Evolutionary conservation across 2,888 invertebrate species (phyloP).

Genomic region (Erannis defoliaria): DNA sequence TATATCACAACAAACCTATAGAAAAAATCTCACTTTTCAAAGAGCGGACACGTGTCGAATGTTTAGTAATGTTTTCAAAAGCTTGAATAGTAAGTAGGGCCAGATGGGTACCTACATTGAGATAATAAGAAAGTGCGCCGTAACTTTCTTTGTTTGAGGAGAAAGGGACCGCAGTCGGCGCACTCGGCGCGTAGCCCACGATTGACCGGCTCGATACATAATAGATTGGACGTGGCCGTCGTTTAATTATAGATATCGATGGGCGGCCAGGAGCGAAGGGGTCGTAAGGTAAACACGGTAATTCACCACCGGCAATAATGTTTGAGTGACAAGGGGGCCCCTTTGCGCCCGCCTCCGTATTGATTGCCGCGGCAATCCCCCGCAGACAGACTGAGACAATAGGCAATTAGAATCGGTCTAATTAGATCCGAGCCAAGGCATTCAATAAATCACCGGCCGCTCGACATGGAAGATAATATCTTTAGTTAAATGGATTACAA

Average conservation of each 20-base stretch:
- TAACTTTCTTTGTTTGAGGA: conserved; percentile 38
- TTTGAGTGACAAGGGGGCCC: conserved; percentile 64
- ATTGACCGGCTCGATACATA: conserved; percentile 35
- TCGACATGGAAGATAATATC: conserved; percentile 30
- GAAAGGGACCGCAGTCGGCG: conserved; percentile 31
- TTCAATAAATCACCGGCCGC: conserved; percentile 42
- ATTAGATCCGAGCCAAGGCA: conserved; percentile 45
- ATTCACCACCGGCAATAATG: conserved; percentile 64
- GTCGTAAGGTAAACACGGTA: conserved; percentile 60
- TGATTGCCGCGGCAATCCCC: conserved; percentile 61
- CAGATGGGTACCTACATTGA: conserved; percentile 8
- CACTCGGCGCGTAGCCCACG: conserved; percentile 17
- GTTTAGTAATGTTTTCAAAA: conserved; percentile 12
- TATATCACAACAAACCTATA: conserved; percentile 31
- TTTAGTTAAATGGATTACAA: conserved; percentile 26
- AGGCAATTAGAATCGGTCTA: conserved; percentile 58
- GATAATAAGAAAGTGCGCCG: conserved; percentile 20
- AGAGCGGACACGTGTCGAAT: background rate
- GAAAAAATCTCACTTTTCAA: conserved; percentile 8
- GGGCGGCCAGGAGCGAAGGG: conserved; percentile 40
- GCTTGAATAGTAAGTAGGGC: conserved; percentile 21
- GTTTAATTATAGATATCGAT: conserved; percentile 46
- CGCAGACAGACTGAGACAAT: conserved; percentile 51
- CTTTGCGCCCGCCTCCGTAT: conserved; percentile 55
- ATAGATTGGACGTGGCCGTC: conserved; percentile 43